Conservation (phyloP, 2,888 invertebrate species). For the Campoplex nolae region DNA sequence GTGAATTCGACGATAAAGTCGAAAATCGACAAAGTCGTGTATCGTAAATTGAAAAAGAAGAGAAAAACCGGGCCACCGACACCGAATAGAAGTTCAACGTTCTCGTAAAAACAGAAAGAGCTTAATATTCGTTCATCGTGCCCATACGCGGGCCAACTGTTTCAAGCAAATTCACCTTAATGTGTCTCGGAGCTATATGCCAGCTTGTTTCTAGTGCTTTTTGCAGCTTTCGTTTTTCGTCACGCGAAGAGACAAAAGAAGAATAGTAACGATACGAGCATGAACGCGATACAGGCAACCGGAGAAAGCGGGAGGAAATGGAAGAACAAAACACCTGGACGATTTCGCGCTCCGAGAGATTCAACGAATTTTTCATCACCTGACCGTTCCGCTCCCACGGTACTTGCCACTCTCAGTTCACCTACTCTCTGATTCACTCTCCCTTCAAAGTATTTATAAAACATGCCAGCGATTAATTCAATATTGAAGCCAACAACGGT, state of each 20-base stretch:
- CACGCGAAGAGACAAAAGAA: conserved; percentile 17
- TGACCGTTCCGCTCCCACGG: conserved; percentile 38
- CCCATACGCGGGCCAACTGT: conserved; percentile 61
- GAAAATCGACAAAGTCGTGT: conserved; percentile 68
- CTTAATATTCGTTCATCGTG: conserved; percentile 75
- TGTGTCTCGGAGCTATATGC: conserved; percentile 49
- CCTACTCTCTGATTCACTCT: background rate
- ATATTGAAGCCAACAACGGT: conserved; percentile 50
- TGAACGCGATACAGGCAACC: background rate
- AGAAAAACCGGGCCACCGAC: background rate
- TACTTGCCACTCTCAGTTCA: conserved; percentile 44
- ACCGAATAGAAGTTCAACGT: conserved; percentile 60
- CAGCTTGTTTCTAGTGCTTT: conserved; percentile 44
- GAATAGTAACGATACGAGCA: conserved; percentile 5
- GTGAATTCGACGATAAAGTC: conserved; percentile 76
- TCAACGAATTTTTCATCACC: conserved; percentile 63
- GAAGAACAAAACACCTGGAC: conserved; percentile 42
- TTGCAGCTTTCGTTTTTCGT: conserved; percentile 29
- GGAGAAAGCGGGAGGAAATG: conserved; percentile 12
- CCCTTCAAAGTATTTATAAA: conserved; percentile 50
- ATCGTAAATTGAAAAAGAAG: conserved; percentile 70
- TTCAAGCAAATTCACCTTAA: conserved; percentile 57
- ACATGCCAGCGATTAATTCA: conserved; percentile 58
- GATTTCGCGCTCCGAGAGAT: conserved; percentile 46
- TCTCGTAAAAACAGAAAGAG: conserved; percentile 75